Evolutionary conservation across 2,888 invertebrate species (phyloP).

Genomic region (Volucella inanis): DNA sequence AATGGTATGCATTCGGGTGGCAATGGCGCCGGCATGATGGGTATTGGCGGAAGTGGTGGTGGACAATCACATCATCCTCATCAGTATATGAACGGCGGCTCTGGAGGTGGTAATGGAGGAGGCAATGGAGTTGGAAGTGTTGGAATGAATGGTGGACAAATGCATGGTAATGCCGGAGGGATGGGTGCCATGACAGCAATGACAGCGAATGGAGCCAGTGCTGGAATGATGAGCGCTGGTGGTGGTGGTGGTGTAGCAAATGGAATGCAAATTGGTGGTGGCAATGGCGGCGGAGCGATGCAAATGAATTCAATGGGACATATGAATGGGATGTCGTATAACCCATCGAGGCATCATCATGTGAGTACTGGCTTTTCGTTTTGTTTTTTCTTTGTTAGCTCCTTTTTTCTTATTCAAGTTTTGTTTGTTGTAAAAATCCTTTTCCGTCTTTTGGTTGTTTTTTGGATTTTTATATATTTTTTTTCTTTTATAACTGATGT

Average conservation of each 20-base stretch:
- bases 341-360: slow-evolving; percentile 82
- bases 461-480: slow-evolving; percentile 18
- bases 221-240: slow-evolving; percentile 83
- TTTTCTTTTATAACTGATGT: slow-evolving; percentile 54
- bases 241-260: slow-evolving; percentile 56
- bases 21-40: slow-evolving; percentile 75
- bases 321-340: slow-evolving; percentile 81
- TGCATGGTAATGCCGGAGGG: slow-evolving; percentile 76
- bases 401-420: slow-evolving; percentile 17
- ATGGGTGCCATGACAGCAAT: slow-evolving; percentile 79
- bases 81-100: slow-evolving; percentile 81
- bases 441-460: slow-evolving; percentile 56
- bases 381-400: slow-evolving; percentile 31
- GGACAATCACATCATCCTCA: slow-evolving; percentile 78
- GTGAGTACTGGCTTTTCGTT: slow-evolving; percentile 78
- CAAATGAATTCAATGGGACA: slow-evolving; percentile 79
- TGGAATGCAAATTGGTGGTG: slow-evolving; percentile 81
- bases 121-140: slow-evolving; percentile 74
- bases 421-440: slow-evolving; percentile 56
- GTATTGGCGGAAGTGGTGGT: slow-evolving; percentile 75
- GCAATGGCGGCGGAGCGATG: slow-evolving; percentile 77
- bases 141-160: slow-evolving; percentile 74
- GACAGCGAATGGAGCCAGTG: slow-evolving; percentile 75
- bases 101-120: slow-evolving; percentile 59
- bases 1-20: slow-evolving; percentile 74